Conservation (phyloP, 2,888 invertebrate genomes). For the Oxycera nigricornis region DNA sequence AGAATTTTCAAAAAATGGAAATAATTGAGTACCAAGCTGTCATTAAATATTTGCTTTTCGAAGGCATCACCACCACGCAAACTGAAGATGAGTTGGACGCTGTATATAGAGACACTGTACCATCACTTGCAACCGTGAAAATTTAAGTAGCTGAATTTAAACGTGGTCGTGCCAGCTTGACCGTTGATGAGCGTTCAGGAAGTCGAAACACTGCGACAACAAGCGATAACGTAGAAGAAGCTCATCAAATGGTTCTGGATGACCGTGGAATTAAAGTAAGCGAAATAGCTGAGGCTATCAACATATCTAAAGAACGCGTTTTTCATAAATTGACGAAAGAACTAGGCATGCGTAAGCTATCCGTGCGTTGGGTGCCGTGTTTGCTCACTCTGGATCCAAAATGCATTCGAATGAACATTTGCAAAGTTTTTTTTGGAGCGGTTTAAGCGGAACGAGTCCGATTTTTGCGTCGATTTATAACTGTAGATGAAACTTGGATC, state of each 20-base stretch:
- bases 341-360: not conserved
- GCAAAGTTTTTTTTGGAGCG: not conserved
- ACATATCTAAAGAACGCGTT: not conserved
- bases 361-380: not conserved
- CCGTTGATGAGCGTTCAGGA: conserved; percentile 38
- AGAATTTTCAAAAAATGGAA: conserved; percentile 39
- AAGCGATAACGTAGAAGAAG: not conserved
- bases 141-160: not conserved
- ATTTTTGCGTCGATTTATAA: not conserved
- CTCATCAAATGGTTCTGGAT: not conserved
- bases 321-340: not conserved
- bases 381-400: conserved; percentile 2
- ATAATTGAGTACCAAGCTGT: conserved; percentile 24
- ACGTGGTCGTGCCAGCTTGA: not conserved
- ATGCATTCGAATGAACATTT: conserved; percentile 3
- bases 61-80: conserved; percentile 28
- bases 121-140: conserved; percentile 10
- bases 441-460: not conserved
- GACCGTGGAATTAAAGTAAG: conserved; percentile 51
- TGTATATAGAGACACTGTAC: conserved; percentile 37
- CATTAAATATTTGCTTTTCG: conserved; percentile 6
- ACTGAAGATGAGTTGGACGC: conserved; percentile 7
- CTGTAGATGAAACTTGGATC: not conserved
- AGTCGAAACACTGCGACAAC: conserved; percentile 10
- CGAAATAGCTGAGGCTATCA: not conserved